Percentiles rank a stretch among this genome's conserved stretches.
Conservation (phyloP, 2,888 invertebrate genomes). For the Drosophila subquinaria region DNA sequence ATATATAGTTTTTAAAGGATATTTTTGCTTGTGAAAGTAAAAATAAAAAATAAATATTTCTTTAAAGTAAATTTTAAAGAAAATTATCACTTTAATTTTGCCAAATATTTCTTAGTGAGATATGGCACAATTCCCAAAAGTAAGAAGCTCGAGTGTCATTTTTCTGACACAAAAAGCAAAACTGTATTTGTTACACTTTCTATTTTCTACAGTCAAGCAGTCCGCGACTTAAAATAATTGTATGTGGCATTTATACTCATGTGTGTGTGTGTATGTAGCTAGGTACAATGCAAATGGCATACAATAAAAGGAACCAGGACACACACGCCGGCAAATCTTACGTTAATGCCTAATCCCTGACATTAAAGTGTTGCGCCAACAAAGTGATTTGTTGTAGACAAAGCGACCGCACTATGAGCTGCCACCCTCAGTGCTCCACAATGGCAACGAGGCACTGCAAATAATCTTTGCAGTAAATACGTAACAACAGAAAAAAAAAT, state of each 20-base stretch:
- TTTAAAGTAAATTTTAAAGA: background rate
- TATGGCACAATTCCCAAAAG: slow-evolving; percentile 11
- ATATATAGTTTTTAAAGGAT: no score
- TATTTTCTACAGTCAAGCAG: slow-evolving; percentile 20
- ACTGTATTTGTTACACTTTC: slow-evolving; percentile 15
- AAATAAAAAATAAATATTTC: no score
- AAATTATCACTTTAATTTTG: background rate
- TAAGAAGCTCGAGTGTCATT: slow-evolving; percentile 18
- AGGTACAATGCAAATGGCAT: slow-evolving; percentile 58
- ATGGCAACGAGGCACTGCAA: slow-evolving; percentile 74
- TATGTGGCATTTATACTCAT: slow-evolving; percentile 10
- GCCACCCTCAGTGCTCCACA: slow-evolving; percentile 32
- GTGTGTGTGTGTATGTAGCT: slow-evolving; percentile 17
- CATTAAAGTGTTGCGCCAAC: slow-evolving; percentile 81
- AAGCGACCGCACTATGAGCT: slow-evolving; percentile 65
- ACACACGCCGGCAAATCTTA: slow-evolving; percentile 66
- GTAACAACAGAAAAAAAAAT: slow-evolving; percentile 39
- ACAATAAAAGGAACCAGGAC: slow-evolving; percentile 44
- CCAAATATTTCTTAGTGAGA: slow-evolving; percentile 1
- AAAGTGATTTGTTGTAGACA: slow-evolving; percentile 80
- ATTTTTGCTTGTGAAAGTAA: no score
- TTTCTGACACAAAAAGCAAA: slow-evolving; percentile 6
- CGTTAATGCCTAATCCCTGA: slow-evolving; percentile 80
- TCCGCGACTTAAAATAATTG: slow-evolving; percentile 49
- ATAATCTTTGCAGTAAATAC: slow-evolving; percentile 81